Evolutionary conservation across 1,140 invertebrate genomes (phyloP), one percentile per base, ranked within the genome.

Genomic region (Solen grandis): DNA sequence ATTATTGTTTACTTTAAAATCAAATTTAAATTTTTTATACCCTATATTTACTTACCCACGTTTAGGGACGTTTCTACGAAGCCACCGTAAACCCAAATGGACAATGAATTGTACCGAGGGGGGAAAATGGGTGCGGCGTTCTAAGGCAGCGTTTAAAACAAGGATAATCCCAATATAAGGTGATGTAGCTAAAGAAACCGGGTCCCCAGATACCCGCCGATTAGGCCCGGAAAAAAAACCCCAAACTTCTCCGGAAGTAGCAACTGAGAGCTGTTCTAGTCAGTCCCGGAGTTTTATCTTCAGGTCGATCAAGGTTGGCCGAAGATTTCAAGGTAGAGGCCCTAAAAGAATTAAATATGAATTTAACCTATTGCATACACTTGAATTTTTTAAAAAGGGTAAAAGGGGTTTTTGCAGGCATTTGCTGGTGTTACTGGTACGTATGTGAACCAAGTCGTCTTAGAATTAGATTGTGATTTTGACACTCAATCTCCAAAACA

Each of bases 261-360:
- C 85, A 14, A 84, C 41, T 0, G 81, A 66, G 5, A 86, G 76
- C 19, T 80, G 35, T 36, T 86, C 84, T 57, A 81, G 82, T 36
- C 79, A 63, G 1, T 65, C 27, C 16, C 76, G 25, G 13, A 80
- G 69, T 50, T 62, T 68, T 1, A 80, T 25, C 46, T 79, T 83
- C 0, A 86, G 41, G 38, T 86, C 85, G 52, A 81, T 85, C 5
- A 82, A 55, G 1, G 84, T 87, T 35, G 85, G 84, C 59, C 85
- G 8, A 70, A 74, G 8, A 87, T 83, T 74, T 87, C 85, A 13
- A 77, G 27, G 50, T 77, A 81, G 5, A 82, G 54, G n/a, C 83
- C 84, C 84, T 85, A 70, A 14, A 82, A 79, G n/a, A n/a, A n/a
- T n/a, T n/a, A n/a, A n/a, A n/a, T n/a, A n/a, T n/a, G n/a, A n/a